Evolutionary conservation across 2,113 vertebrate species (phyloP), one percentile per base, ranked within the genome.

Genomic region (Ictalurus furcatus): DNA sequence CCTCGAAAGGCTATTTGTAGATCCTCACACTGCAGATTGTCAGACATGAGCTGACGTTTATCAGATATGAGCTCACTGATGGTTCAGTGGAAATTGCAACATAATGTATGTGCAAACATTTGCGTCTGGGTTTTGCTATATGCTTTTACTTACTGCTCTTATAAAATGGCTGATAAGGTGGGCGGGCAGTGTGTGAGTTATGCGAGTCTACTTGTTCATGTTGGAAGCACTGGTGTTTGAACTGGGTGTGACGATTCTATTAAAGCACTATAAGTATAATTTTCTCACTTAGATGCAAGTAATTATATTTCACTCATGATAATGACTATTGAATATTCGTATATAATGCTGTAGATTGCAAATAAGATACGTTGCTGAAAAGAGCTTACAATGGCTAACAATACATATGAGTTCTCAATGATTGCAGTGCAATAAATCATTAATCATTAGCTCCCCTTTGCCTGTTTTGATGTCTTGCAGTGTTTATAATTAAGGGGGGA

Each of bases 111-210:
- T 30, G 19, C 78, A 54, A 34, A 59, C 28, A 85, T 56, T 56
- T 88, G 61, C 40, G 11, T 76, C 56, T 78, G 13, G 83, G 61
- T 80, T 28, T 56, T 30, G 21, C 44, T 56, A 28, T 69, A 28
- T 25, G 48, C 7, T 13, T 82, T 88, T 58, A 83, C 40, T 76
- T 84, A 84, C n/a, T 84, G 40, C 14, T 2, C 78, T 56, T 48
- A 84, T 48, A 84, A 88, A 88, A 30, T 13, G 11, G 65, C 40
- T 54, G 44, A 80, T 79, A 54, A 67, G 67, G 76, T n/a, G 30
- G 17, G 11, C 56, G 23, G 28, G 59, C 14, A 34, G 21, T 65
- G 44, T 65, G 25, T 17, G 34, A 87, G 79, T 11, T 78, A 30
- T n/a, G 5, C 0, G 11, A 67, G 30, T 34, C 69, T 65, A 25